Base-by-base conservation (phyloP, 2,113 vertebrate species). In the Mola mola region DNA sequence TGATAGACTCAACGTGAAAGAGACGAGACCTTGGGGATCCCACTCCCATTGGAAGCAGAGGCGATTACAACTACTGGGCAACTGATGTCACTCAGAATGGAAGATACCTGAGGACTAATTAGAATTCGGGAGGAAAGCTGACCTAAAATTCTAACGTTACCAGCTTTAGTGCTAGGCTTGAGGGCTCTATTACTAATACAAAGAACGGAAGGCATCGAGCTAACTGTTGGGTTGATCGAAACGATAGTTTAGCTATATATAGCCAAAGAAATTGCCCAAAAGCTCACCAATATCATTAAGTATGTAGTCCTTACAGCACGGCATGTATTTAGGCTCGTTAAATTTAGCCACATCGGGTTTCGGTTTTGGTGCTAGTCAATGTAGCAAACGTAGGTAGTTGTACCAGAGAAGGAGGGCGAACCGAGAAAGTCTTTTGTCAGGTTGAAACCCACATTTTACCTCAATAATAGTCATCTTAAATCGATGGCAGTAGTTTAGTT, bases 181-280 rank as follows among this genome's bases (percentile, higher is more conserved):
- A n/a, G 37, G 36, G 57, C 52, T 73, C 51, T 42, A 34, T 61
- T 24, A 72, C 15, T 51, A 50, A 57, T 79, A 84, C 82, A 86
- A 85, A 84, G 86, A 76, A 67, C 79, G 80, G 62, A 55, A 46
- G 75, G 82, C 44, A 72, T 0, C 40, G 44, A 62, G 42, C 59
- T 50, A 6, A 24, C 59, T 77, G 47, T 11, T 49, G 17, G 53
- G 67, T 61, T 70, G 78, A 59, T 36, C 33, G 13, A 36, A 36
- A 15, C 11, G 4, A 15, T 36, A 15, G 11, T 15, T 11, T 36
- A 11, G 8, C 12, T 33, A 10, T 33, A 33, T n/a, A n/a, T n/a
- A n/a, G n/a, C n/a, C n/a, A n/a, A n/a, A n/a, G n/a, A n/a, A n/a
- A n/a, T n/a, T n/a, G n/a, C n/a, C n/a, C n/a, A n/a, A n/a, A n/a